Conservation (phyloP, 64 coral and sea anemone species). For the Stichodactyla helianthus region DNA sequence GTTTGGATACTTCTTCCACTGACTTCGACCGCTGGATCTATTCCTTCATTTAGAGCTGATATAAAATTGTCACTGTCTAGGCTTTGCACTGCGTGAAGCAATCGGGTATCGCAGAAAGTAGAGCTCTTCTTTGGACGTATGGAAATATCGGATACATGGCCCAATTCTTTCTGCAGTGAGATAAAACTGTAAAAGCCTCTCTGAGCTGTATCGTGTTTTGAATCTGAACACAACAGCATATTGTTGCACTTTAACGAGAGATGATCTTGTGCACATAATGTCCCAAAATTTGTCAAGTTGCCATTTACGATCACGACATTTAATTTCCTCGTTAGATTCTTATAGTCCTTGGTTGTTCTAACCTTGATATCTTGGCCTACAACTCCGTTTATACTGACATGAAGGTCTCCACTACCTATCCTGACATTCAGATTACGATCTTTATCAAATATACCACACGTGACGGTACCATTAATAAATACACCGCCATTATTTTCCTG, state of each 20-base stretch:
- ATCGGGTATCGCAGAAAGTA: constrained; percentile 39
- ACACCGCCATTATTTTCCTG: constrained; percentile 5
- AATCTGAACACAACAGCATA: constrained; percentile 36
- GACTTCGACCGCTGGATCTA: constrained; percentile 42
- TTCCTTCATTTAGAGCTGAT: constrained; percentile 33
- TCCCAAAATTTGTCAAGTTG: constrained; percentile 51
- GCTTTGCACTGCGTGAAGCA: constrained; percentile 27
- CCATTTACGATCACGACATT: constrained; percentile 27
- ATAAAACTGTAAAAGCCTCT: constrained; percentile 34
- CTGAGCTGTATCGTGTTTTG: constrained; percentile 41
- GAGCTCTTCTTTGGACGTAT: constrained; percentile 28
- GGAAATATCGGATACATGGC: constrained; percentile 10
- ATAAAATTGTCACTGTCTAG: constrained; percentile 20
- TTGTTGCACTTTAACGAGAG: constrained; percentile 27
- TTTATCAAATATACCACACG: constrained; percentile 19
- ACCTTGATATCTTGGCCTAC: constrained; percentile 33
- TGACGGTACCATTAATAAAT: constrained; percentile 54
- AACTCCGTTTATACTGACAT: constrained; percentile 22
- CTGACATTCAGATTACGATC: constrained; percentile 21
- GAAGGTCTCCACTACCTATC: constrained; percentile 23
- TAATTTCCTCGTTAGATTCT: constrained; percentile 34
- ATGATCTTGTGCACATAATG: constrained; percentile 26
- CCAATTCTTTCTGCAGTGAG: constrained; percentile 45
- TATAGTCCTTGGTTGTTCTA: constrained; percentile 1
- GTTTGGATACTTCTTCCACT: constrained; percentile 10